phyloP scores from a whole-genome alignment of 2,888 invertebrate genomes.

The Drosophila prolongata region DNA sequence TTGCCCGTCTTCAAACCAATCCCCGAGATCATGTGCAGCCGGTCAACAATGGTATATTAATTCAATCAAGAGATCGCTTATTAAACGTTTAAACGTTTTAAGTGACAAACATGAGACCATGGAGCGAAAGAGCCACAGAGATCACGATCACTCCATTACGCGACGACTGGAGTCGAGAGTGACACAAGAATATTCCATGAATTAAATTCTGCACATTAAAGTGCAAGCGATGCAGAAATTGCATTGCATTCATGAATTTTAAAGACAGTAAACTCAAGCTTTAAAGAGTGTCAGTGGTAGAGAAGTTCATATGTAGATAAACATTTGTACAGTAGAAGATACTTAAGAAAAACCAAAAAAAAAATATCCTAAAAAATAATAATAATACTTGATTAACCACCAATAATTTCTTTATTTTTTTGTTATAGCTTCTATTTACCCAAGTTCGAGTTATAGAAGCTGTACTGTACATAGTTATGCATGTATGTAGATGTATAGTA shows the following conservation, averaged over 20 bases:
- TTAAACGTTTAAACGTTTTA: conserved; percentile 70
- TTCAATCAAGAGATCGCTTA: conserved; percentile 74
- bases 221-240: conserved; percentile 60
- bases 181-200: conserved; percentile 59
- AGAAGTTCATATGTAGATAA: conserved; percentile 15
- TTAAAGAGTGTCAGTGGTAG: conserved; percentile 50
- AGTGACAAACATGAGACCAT: conserved; percentile 63
- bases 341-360: no score
- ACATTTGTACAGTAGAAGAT: conserved; percentile 1
- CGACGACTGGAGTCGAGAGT: conserved; percentile 38
- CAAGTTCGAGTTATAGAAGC: not conserved
- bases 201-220: conserved; percentile 57
- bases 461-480: conserved; percentile 25
- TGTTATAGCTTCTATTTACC: no score
- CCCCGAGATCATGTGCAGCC: conserved; percentile 33
- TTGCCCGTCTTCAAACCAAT: conserved; percentile 23
- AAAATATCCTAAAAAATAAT: not conserved
- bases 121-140: conserved; percentile 13
- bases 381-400: no score
- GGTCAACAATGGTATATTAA: conserved; percentile 62
- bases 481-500: conserved; percentile 32
- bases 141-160: conserved; percentile 41
- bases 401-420: no score
- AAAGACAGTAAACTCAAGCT: conserved; percentile 33
- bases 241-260: conserved; percentile 65